Conservation (phyloP, 1,140 invertebrate species). For the Atta texana region DNA sequence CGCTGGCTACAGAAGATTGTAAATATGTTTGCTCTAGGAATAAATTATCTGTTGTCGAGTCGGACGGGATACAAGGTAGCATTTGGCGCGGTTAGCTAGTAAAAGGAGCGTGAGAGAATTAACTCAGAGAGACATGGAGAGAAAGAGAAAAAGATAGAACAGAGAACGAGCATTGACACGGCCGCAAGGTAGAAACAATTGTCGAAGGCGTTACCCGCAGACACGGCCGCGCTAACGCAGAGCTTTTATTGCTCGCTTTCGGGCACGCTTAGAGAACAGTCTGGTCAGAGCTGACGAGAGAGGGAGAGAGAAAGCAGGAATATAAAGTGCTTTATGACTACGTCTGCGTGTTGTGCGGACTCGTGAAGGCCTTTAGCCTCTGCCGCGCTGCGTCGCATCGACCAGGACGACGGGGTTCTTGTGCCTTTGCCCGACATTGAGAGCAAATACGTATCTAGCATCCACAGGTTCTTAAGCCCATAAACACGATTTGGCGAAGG, state of each 20-base stretch:
- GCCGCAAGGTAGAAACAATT: constrained; percentile 48
- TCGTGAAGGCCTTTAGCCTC: constrained; percentile 66
- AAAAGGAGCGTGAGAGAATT: constrained; percentile 11
- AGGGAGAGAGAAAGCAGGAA: constrained; percentile 46
- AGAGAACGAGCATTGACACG: constrained; percentile 51
- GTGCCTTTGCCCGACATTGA: constrained; percentile 64
- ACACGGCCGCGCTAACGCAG: not conserved
- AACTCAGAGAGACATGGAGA: not conserved
- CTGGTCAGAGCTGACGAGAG: not conserved
- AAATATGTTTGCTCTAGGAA: constrained; percentile 49
- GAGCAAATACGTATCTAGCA: constrained; percentile 42
- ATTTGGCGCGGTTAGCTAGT: not conserved
- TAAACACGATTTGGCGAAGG: constrained; percentile 55
- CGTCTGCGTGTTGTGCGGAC: constrained; percentile 52
- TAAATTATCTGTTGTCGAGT: constrained; percentile 46
- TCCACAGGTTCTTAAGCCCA: constrained; percentile 33
- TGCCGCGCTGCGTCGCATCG: not conserved
- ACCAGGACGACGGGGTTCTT: constrained; percentile 62
- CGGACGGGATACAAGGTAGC: not conserved
- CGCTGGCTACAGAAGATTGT: not conserved
- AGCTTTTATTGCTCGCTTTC: constrained; percentile 69
- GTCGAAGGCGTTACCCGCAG: constrained; percentile 35
- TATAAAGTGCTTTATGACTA: constrained; percentile 75
- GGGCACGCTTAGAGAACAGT: constrained; percentile 62
- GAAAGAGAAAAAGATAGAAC: not conserved